Evolutionary conservation across 2,888 invertebrate species (phyloP).

Genomic region (Caenorhabditis virilis): DNA sequence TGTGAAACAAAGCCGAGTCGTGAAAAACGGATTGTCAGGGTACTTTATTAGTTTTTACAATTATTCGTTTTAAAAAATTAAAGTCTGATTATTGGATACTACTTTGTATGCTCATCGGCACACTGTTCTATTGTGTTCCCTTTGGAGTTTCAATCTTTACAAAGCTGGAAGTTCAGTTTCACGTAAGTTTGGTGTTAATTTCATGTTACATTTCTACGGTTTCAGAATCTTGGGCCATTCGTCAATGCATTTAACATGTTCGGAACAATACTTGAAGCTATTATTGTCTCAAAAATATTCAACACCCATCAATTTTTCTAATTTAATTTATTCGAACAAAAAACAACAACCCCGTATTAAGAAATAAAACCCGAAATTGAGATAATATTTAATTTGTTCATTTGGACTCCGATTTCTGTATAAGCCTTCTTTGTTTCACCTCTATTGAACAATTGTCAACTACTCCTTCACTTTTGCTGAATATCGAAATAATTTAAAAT

Average conservation of each 20-base stretch:
- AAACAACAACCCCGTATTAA: background rate
- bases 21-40: constrained; percentile 22
- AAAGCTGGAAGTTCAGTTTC: constrained; percentile 4
- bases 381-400: constrained; percentile 13
- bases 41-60: constrained; percentile 1
- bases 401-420: constrained; percentile 28
- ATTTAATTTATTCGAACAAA: background rate
- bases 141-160: constrained; percentile 14
- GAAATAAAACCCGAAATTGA: background rate
- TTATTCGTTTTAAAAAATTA: background rate
- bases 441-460: constrained; percentile 24
- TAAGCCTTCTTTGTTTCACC: constrained; percentile 14
- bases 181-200: background rate
- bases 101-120: constrained; percentile 19
- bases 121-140: constrained; percentile 19
- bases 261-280: constrained; percentile 21
- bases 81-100: constrained; percentile 34
- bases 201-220: background rate
- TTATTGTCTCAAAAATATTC: constrained; percentile 30
- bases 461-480: constrained; percentile 19
- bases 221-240: constrained; percentile 31
- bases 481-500: background rate
- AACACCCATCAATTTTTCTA: constrained; percentile 21
- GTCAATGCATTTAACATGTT: constrained; percentile 24
- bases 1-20: constrained; percentile 17